Percentiles rank a stretch among this genome's conserved stretches.
phyloP scores from a whole-genome alignment of 2,888 invertebrate genomes.

The Drepanosiphum platanoidis region DNA sequence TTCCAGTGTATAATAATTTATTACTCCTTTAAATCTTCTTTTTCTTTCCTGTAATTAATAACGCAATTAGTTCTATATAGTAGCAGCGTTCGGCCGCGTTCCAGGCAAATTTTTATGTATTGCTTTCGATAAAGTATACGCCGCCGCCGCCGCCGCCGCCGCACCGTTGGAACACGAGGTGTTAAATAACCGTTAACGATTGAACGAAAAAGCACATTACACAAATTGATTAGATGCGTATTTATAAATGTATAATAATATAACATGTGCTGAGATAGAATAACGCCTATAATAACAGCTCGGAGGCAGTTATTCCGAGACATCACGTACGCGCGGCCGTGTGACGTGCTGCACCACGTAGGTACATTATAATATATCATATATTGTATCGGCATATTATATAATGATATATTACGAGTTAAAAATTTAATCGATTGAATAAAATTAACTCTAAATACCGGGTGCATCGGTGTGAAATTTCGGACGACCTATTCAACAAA shows the following conservation, averaged over 20 bases:
- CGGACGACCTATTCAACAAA: constrained; percentile 38
- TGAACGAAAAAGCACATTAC: constrained; percentile 45
- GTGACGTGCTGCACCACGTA: not conserved
- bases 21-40: not conserved
- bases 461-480: constrained; percentile 25
- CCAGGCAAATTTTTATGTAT: not conserved
- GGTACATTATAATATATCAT: not conserved
- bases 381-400: constrained; percentile 12
- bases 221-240: constrained; percentile 46
- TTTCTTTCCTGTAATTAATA: constrained; percentile 8
- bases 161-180: constrained; percentile 16
- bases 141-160: not conserved
- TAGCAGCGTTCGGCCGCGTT: not conserved
- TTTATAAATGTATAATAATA: not conserved
- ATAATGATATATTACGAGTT: constrained; percentile 40
- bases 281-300: constrained; percentile 56
- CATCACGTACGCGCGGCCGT: not conserved
- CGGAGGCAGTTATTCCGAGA: constrained; percentile 39
- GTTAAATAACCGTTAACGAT: constrained; percentile 53
- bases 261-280: constrained; percentile 1
- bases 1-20: too few relatives aligned
- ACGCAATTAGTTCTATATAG: not conserved
- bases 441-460: constrained; percentile 39
- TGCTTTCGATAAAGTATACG: not conserved
- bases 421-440: constrained; percentile 53